Base-by-base conservation (phyloP, 2,888 invertebrate genomes). In the Lutraria lutraria region DNA sequence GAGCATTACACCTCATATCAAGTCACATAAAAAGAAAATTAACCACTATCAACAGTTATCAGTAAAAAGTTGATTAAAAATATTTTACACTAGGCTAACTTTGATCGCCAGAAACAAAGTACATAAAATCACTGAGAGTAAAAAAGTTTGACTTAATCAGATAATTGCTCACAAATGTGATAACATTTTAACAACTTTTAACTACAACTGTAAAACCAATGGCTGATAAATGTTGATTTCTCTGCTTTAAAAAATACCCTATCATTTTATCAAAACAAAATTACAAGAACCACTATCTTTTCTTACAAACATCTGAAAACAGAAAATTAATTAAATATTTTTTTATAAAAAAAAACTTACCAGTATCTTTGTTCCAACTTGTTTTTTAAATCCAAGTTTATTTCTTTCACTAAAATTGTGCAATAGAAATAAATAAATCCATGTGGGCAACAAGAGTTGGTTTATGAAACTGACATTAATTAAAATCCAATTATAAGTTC, bases 11-110 rank as follows among this genome's bases (percentile, higher is more conserved):
- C 43, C 43, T 68, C 25, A 68, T 68, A 68, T 68, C 63, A 25
- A n/a, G 63, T 68, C 63, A 68, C 25, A 68, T 68, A 25, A 68
- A 68, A 68, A 68, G 63, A 68, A 68, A 68, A 68, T 68, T n/a
- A 68, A 68, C 63, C 63, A 25, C 25, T 68, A 68, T 68, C 63
- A 68, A 68, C 63, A n/a, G 25, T 68, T 68, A 25, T 68, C 63
- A 25, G 63, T n/a, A 68, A n/a, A n/a, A 25, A 68, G 63, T 68
- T 68, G 63, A 68, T 68, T 68, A 68, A 68, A 60, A 68, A 68
- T 68, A 68, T 25, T 68, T 68, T 68, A 68, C 63, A 68, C 63
- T 4, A 25, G 12, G 25, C n/a, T 25, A 68, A 68, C 25, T 68
- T n/a, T 25, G 63, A 68, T 25, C 0, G 63, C 25, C 25, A 43